Percentiles rank a stretch among this genome's conserved stretches.
phyloP scores from a whole-genome alignment of 2,797 vertebrate species.

The Rhinophrynus dorsalis region DNA sequence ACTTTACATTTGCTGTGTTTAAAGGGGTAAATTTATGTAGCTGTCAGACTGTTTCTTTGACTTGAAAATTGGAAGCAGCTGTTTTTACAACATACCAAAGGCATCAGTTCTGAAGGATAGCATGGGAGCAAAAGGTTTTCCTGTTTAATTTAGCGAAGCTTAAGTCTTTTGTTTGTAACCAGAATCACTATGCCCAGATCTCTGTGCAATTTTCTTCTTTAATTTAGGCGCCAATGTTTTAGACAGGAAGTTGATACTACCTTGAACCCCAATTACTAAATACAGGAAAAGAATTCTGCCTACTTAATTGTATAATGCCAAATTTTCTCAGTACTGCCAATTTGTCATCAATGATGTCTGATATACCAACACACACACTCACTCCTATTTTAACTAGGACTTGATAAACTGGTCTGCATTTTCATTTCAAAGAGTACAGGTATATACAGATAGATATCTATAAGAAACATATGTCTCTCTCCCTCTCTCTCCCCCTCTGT shows the following conservation, averaged over 20 bases:
- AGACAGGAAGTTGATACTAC: conserved; percentile 80
- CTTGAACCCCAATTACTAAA: conserved; percentile 72
- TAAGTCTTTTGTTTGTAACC: conserved; percentile 62
- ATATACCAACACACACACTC: conserved; percentile 75
- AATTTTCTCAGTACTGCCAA: conserved; percentile 76
- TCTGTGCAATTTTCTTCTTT: conserved; percentile 73
- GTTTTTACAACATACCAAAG: conserved; percentile 47
- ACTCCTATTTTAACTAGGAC: no score
- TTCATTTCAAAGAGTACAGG: no score
- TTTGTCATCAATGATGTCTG: conserved; percentile 81
- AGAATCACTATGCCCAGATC: conserved; percentile 71
- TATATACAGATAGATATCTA: no score
- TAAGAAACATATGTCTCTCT: no score
- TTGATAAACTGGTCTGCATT: no score
- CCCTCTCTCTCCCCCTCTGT: no score
- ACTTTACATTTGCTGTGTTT: conserved; percentile 53
- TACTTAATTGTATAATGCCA: conserved; percentile 73
- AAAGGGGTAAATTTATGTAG: conserved; percentile 55
- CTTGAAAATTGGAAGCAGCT: conserved; percentile 60
- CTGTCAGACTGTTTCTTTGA: conserved; percentile 57
- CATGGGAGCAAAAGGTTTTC: conserved; percentile 45
- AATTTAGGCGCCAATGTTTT: conserved; percentile 69
- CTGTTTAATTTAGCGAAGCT: conserved; percentile 51
- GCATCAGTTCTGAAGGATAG: conserved; percentile 42
- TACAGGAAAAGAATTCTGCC: conserved; percentile 71